Conservation (phyloP, 2,797 vertebrate genomes). For the Phataginus tetradactyla region DNA sequence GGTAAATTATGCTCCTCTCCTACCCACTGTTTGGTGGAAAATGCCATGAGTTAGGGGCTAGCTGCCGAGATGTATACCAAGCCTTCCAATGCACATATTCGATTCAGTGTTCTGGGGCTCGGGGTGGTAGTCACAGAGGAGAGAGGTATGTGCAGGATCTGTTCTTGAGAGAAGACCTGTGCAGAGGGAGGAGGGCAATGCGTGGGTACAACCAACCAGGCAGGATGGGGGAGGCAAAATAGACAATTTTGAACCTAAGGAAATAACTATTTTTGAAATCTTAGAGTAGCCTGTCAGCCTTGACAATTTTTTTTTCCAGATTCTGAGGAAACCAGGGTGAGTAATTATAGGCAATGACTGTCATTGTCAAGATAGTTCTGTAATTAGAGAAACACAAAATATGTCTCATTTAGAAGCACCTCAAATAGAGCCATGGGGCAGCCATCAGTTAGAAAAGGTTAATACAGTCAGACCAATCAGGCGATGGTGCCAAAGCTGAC, state of each 20-base stretch:
- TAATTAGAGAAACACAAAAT: constrained; percentile 79
- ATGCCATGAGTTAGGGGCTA: background rate
- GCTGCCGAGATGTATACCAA: background rate
- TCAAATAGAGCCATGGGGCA: constrained; percentile 56
- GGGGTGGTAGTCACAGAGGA: background rate
- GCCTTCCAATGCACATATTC: background rate
- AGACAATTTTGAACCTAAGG: constrained; percentile 50
- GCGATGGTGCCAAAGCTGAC: background rate
- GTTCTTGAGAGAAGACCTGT: constrained; percentile 24
- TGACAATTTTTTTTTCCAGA: constrained; percentile 59
- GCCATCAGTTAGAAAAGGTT: constrained; percentile 75
- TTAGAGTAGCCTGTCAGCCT: constrained; percentile 68
- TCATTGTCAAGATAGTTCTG: constrained; percentile 74
- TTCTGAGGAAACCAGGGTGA: constrained; percentile 60
- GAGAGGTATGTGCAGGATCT: background rate
- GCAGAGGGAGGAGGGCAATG: background rate
- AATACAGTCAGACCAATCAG: constrained; percentile 67
- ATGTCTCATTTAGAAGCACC: constrained; percentile 74
- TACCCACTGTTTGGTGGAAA: background rate
- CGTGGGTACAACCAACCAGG: background rate
- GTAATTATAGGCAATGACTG: constrained; percentile 76
- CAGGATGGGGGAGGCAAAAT: background rate
- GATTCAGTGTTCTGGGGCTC: background rate
- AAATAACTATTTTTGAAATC: constrained; percentile 73
- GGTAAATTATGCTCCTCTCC: background rate